Evolutionary conservation across 2,113 vertebrate species (phyloP), one percentile per base, ranked within the genome.

Genomic region (Tetrao urogallus): DNA sequence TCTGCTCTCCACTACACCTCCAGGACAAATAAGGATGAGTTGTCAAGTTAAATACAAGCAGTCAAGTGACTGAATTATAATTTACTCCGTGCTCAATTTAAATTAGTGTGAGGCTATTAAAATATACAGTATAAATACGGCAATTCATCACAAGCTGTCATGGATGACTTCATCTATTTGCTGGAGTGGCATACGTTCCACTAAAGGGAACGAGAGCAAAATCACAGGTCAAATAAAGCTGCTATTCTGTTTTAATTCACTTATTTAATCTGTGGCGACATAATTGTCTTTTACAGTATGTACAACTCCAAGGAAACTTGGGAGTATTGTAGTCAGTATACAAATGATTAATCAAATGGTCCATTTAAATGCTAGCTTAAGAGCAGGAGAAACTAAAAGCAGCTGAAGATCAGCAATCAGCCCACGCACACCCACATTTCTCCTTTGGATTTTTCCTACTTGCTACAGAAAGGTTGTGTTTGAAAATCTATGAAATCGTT

Each of bases 31-130:
- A 98, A 97, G 98, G 97, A 97, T 98, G 97, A 95, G 85, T 94
- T 97, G 94, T 95, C 98, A 97, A 98, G 98, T 98, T 98, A 98
- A 97, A 98, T 97, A 98, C 95, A 97, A 98, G 97, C 98, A 98
- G 98, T 98, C 98, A 98, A 99, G 98, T 98, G 98, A 97, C 97
- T 98, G 98, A 98, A 99, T 99, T 98, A 99, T 98, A 98, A 98
- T 98, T 98, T 98, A 98, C 98, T 98, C 98, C 97, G 98, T 97
- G 98, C 97, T 99, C 98, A 98, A 97, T 98, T 97, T 98, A 98
- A 99, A 99, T 99, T 99, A 99, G 98, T 97, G 98, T 97, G 98
- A 98, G 98, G 98, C 98, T 98, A 98, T 99, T 99, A 98, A 99
- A 99, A 99, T 98, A 98, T 98, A 98, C 98, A 98, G 97, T 98